A percentile compares a stretch with the other conserved stretches of the same genome.
Conservation (phyloP, 2,888 invertebrate species). For the Pristionchus mayeri region DNA sequence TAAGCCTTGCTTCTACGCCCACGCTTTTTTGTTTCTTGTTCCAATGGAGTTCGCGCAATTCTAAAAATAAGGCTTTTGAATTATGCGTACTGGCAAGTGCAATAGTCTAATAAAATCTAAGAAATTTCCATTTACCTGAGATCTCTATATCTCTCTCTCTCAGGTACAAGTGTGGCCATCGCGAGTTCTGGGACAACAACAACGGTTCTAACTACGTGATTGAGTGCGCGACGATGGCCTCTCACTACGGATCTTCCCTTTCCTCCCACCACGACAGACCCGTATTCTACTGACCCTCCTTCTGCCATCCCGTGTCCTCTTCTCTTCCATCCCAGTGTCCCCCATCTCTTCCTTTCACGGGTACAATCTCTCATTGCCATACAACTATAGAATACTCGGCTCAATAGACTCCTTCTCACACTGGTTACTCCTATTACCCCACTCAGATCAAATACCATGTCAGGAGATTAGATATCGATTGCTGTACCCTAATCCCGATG, state of each 20-base stretch:
- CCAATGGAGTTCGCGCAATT: too few species aligned
- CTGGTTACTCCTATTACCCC: neutral
- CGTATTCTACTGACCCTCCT: conserved; percentile 43
- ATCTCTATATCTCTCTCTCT: too few species aligned
- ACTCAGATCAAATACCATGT: conserved; percentile 18
- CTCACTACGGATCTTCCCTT: neutral
- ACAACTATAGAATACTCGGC: neutral
- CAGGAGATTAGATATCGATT: conserved; percentile 16
- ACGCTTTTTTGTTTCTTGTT: too few species aligned
- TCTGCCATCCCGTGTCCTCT: neutral
- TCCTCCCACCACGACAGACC: neutral
- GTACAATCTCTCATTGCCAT: neutral
- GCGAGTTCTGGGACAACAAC: conserved; percentile 51
- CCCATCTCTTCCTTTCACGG: neutral
- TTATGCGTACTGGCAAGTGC: too few species aligned
- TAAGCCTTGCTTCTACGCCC: too few species aligned
- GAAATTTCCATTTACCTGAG: too few species aligned
- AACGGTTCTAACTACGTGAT: conserved; percentile 41
- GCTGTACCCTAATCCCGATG: neutral
- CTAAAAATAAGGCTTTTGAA: too few species aligned
- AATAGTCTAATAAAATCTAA: too few species aligned
- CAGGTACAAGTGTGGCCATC: conserved; percentile 42
- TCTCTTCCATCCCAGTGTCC: conserved; percentile 17
- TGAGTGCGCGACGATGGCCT: conserved; percentile 43
- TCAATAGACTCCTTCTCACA: neutral